phyloP scores from a whole-genome alignment of 2,888 invertebrate species.

The Agriopis marginaria region DNA sequence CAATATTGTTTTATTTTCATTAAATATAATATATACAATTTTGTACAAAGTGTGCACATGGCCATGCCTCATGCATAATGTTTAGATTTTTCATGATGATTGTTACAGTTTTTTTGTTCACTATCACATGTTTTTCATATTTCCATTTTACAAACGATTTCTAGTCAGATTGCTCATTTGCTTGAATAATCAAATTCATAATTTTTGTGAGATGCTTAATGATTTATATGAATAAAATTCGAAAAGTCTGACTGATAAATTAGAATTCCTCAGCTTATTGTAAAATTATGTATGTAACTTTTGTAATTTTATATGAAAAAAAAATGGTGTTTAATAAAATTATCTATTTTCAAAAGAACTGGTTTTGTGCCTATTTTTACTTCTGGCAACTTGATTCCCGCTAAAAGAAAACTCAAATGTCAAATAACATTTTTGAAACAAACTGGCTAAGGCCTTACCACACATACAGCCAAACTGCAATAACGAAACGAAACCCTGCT shows the following conservation, averaged over 20 bases:
- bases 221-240: no score
- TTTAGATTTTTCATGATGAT: background rate
- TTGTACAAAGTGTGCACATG: background rate
- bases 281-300: slow-evolving; percentile 7
- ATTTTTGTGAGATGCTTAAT: no score
- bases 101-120: background rate
- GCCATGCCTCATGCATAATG: background rate
- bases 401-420: slow-evolving; percentile 5
- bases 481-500: slow-evolving; percentile 32
- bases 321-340: slow-evolving; percentile 40
- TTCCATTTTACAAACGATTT: slow-evolving; percentile 2
- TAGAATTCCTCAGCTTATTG: slow-evolving; percentile 4
- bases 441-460: slow-evolving; percentile 8
- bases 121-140: background rate
- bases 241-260: slow-evolving; percentile 15
- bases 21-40: background rate
- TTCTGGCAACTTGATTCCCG: slow-evolving; percentile 17
- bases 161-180: slow-evolving; percentile 37
- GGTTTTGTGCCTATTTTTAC: background rate
- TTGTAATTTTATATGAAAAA: slow-evolving; percentile 48
- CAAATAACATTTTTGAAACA: slow-evolving; percentile 7
- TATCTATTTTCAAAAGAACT: slow-evolving; percentile 3
- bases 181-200: background rate
- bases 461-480: slow-evolving; percentile 27
- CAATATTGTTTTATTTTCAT: background rate